Percentiles rank a stretch among this genome's conserved stretches.
phyloP scores from a whole-genome alignment of 2,888 invertebrate species.

The Apoda limacodes region DNA sequence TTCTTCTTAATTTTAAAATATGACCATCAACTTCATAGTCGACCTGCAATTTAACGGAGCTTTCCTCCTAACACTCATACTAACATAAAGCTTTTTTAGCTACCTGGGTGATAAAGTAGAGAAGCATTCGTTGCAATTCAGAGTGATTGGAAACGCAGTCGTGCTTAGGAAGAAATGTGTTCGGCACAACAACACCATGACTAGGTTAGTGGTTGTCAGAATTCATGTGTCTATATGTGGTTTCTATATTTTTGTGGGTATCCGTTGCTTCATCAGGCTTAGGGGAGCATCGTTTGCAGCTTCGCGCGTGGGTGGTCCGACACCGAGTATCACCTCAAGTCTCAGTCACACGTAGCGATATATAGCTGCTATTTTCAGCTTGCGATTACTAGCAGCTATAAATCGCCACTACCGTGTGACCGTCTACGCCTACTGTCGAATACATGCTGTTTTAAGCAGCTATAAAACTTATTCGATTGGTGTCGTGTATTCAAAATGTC shows the following conservation, averaged over 20 bases:
- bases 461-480: too few relatives aligned
- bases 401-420: too few relatives aligned
- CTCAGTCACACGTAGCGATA: too few relatives aligned
- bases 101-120: slow-evolving; percentile 60
- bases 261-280: slow-evolving; percentile 15
- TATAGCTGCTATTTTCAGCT: too few relatives aligned
- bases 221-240: slow-evolving; percentile 22
- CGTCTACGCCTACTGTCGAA: too few relatives aligned
- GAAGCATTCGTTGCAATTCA: slow-evolving; percentile 57
- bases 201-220: slow-evolving; percentile 48
- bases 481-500: too few relatives aligned
- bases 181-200: slow-evolving; percentile 60
- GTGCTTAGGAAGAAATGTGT: slow-evolving; percentile 53
- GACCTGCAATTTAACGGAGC: too few relatives aligned
- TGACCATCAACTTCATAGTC: too few relatives aligned
- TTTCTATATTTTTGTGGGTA: slow-evolving; percentile 18
- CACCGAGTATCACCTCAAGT: slow-evolving; percentile 16
- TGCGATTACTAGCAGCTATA: too few relatives aligned
- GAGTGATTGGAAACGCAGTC: slow-evolving; percentile 49
- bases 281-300: slow-evolving; percentile 12
- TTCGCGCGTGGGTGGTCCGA: slow-evolving; percentile 13
- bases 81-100: slow-evolving; percentile 44
- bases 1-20: too few relatives aligned
- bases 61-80: slow-evolving; percentile 20
- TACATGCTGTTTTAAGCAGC: too few relatives aligned